Conservation (phyloP, 2,113 vertebrate species). For the Dermatemys mawii region DNA sequence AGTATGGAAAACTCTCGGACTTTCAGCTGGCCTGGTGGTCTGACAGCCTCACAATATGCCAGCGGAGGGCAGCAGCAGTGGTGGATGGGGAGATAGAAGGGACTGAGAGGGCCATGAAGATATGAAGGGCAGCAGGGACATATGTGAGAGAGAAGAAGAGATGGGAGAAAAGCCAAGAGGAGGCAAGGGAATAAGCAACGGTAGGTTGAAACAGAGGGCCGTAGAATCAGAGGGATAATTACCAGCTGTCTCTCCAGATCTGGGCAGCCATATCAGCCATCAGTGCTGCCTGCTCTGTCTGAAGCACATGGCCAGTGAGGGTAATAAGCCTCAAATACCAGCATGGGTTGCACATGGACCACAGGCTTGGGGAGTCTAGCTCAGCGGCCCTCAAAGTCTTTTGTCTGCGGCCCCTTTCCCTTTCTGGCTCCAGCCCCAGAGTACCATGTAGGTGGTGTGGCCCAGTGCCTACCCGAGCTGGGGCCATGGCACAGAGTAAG, state of each 20-base stretch:
- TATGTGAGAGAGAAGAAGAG: background rate
- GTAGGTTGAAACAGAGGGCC: background rate
- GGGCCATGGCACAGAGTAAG: too few relatives aligned
- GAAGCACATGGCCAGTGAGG: background rate
- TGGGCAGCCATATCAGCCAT: conserved; percentile 12
- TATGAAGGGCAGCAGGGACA: background rate
- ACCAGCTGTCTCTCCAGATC: background rate
- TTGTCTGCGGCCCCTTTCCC: too few relatives aligned
- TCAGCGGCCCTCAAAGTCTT: too few relatives aligned
- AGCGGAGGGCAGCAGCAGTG: background rate
- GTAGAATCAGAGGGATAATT: background rate
- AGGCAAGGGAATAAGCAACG: background rate
- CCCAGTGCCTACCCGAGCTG: too few relatives aligned
- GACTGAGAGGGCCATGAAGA: background rate
- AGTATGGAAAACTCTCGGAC: background rate
- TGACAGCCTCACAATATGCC: background rate
- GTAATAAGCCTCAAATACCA: background rate
- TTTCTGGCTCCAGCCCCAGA: too few relatives aligned
- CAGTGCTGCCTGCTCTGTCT: background rate
- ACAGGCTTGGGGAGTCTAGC: too few relatives aligned
- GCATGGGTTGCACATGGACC: background rate
- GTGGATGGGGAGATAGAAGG: background rate
- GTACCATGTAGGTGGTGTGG: too few relatives aligned
- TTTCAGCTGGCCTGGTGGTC: background rate
- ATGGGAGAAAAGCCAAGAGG: background rate